Evolutionary conservation across 2,888 invertebrate genomes (phyloP).

Genomic region (Linyphia triangularis): DNA sequence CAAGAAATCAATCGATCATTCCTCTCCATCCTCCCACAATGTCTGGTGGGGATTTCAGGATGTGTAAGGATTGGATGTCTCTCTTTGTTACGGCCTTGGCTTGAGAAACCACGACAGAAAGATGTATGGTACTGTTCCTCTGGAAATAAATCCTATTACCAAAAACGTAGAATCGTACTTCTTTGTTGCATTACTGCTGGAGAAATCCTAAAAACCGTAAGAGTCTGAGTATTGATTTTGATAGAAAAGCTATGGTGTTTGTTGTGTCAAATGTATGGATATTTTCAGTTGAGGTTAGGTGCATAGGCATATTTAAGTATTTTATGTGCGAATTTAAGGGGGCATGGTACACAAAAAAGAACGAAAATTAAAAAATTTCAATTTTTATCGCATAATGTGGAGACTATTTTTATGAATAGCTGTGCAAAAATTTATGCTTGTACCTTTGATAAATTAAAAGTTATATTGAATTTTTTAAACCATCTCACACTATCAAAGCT

Average conservation of each 20-base stretch:
- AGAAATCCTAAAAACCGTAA: constrained; percentile 19
- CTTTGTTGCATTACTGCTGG: constrained; percentile 14
- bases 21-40: neutral
- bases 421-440: too few species aligned
- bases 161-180: constrained; percentile 45
- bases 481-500: too few species aligned
- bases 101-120: constrained; percentile 24
- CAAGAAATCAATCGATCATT: constrained; percentile 51
- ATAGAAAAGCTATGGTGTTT: constrained; percentile 6
- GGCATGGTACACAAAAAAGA: too few species aligned
- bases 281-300: too few species aligned
- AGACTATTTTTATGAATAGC: too few species aligned
- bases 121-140: constrained; percentile 23
- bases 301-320: too few species aligned
- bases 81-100: constrained; percentile 32
- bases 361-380: too few species aligned
- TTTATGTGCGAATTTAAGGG: too few species aligned
- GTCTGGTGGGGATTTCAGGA: constrained; percentile 28
- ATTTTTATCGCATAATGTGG: too few species aligned
- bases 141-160: constrained; percentile 57
- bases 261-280: too few species aligned
- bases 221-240: constrained; percentile 32
- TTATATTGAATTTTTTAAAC: too few species aligned
- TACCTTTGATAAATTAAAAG: too few species aligned
- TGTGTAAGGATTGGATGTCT: constrained; percentile 11